Base-by-base conservation (phyloP, 1,140 invertebrate genomes). In the Pseudomyrmex gracilis region DNA sequence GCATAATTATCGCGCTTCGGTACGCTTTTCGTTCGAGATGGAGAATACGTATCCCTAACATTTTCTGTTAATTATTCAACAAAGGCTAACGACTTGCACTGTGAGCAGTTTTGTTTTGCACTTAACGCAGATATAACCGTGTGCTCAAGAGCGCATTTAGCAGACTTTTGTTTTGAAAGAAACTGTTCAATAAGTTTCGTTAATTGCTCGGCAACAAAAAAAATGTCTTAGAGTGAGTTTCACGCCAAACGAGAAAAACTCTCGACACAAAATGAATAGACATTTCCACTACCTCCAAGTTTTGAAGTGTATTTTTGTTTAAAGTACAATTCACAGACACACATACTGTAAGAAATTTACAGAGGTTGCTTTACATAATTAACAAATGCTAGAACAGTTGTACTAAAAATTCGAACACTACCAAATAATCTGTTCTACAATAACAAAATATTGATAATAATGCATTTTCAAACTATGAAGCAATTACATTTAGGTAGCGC, bases 11-110 rank as follows among this genome's bases (percentile, higher is more conserved):
- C 24, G 10, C 20, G 15, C 4, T 45, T 47, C 3, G 64, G 15
- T 24, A 47, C n/a, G n/a, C 51, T 78, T 68, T 68, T 78, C 8
- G 13, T 2, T 24, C 43, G 43, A 34, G 34, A 34, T 34, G 12
- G 5, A 47, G 8, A 53, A 2, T 3, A n/a, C 24, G 34, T 34
- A 3, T 43, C 1, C 1, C 22, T 34, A 15, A 17, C 17, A 22
- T 55, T 58, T 63, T 4, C 9, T 47, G 10, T 70, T 70, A 68
- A 78, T 78, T 24, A 47, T 1, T 17, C 22, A 47, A n/a, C 3
- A 0, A 1, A n/a, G 34, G 51, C 51, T 43, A 77, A 4, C n/a
- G 12, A 73, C 24, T 77, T 17, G 24, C 17, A 45, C 49, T 34
- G 57, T 20, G 34, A 78, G 10, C 47, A 53, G n/a, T 43, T 51